Evolutionary conservation across 2,797 vertebrate species (phyloP).

Genomic region (Staurois parvus): DNA sequence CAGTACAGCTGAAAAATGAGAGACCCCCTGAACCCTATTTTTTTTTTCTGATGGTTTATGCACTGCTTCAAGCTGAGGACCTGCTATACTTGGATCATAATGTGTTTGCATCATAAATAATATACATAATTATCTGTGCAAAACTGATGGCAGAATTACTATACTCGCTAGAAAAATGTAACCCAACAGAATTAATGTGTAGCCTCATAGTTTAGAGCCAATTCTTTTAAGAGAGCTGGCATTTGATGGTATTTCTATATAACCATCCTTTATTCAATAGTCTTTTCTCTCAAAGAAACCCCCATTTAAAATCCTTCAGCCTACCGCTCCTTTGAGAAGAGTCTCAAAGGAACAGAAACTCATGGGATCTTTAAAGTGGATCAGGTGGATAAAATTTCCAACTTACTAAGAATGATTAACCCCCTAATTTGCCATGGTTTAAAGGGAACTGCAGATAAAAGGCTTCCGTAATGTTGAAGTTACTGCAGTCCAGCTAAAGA

Average conservation of each 20-base stretch:
- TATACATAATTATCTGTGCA: slow-evolving; percentile 40
- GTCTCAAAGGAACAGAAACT: too few relatives aligned
- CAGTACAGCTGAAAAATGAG: slow-evolving; percentile 75
- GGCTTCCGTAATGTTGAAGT: too few relatives aligned
- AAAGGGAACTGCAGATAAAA: background rate
- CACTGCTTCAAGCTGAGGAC: slow-evolving; percentile 83
- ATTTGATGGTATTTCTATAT: too few relatives aligned
- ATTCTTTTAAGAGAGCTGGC: background rate
- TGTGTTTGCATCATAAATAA: slow-evolving; percentile 27
- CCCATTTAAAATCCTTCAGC: too few relatives aligned
- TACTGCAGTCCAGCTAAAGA: too few relatives aligned
- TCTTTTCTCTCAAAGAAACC: too few relatives aligned
- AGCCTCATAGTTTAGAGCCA: background rate
- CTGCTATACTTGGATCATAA: slow-evolving; percentile 79
- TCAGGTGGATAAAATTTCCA: background rate
- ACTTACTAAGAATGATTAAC: background rate
- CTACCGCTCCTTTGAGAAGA: too few relatives aligned
- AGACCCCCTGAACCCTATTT: slow-evolving; percentile 82
- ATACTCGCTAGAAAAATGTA: background rate
- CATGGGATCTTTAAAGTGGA: too few relatives aligned
- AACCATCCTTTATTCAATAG: too few relatives aligned
- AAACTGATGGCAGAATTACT: slow-evolving; percentile 13
- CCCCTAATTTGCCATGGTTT: background rate
- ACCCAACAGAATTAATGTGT: background rate
- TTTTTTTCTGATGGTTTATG: slow-evolving; percentile 89